phyloP scores from a whole-genome alignment of 2,113 vertebrate species.

The Oncorhynchus gorbuscha region DNA sequence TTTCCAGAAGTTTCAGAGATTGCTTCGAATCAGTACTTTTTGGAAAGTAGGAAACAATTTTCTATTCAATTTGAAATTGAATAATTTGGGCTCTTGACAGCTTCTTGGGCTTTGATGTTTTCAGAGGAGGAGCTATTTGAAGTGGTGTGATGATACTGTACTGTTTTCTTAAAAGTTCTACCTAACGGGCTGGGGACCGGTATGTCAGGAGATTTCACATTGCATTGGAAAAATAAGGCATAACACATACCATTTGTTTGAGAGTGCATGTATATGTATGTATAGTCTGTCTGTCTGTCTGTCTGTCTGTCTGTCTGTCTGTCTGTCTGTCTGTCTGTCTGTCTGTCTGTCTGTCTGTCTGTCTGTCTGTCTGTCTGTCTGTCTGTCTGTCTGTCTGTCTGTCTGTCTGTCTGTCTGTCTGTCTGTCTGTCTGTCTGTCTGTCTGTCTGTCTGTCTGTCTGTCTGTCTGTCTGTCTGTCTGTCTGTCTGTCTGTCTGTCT shows the following conservation, averaged over 20 bases:
- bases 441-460: constrained; percentile 9
- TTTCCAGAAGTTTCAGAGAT: constrained; percentile 86
- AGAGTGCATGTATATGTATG: constrained; percentile 6
- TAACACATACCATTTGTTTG: constrained; percentile 52
- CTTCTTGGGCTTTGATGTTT: constrained; percentile 84
- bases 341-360: too few species aligned
- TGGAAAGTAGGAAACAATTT: constrained; percentile 93
- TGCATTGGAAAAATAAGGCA: constrained; percentile 56
- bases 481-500: constrained; percentile 9
- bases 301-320: constrained; percentile 13
- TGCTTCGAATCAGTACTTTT: constrained; percentile 86
- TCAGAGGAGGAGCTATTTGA: constrained; percentile 69
- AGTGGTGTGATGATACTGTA: constrained; percentile 73
- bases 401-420: too few species aligned
- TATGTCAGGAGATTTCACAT: constrained; percentile 59
- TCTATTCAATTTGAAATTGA: constrained; percentile 91
- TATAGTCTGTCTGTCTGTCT: constrained; percentile 12
- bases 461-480: constrained; percentile 10
- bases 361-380: too few species aligned
- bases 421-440: too few species aligned
- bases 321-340: constrained; percentile 12
- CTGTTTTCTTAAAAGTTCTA: constrained; percentile 72
- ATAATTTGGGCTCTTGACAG: constrained; percentile 91
- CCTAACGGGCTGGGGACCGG: constrained; percentile 59
- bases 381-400: too few species aligned